Percentiles rank a stretch among this genome's conserved stretches.
phyloP scores from a whole-genome alignment of 2,797 vertebrate species.

The Myotis myotis region DNA sequence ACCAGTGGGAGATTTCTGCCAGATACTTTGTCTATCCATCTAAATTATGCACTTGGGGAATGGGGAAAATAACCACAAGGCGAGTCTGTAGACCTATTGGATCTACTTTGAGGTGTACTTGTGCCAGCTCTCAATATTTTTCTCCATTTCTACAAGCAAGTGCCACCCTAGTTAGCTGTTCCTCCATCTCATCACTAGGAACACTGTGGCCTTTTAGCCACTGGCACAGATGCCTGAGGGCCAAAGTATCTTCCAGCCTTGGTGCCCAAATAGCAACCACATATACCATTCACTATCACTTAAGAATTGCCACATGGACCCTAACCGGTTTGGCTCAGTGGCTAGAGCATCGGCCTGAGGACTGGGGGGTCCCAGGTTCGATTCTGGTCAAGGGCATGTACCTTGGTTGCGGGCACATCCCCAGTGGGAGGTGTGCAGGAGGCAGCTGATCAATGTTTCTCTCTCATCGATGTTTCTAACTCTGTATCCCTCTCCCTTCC shows the following conservation, averaged over 20 bases:
- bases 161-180: neutral
- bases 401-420: no score
- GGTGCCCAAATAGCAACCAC: neutral
- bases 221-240: neutral
- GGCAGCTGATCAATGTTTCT: no score
- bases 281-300: neutral
- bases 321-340: no score
- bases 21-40: neutral
- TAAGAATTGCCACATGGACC: neutral
- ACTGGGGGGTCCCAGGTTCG: no score
- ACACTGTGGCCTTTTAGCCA: neutral
- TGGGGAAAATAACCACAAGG: neutral
- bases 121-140: neutral
- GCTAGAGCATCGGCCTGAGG: no score
- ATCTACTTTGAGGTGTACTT: neutral
- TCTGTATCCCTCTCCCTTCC: no score
- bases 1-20: neutral
- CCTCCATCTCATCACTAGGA: neutral
- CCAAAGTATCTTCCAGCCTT: neutral
- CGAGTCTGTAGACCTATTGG: neutral
- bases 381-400: no score
- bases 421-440: no score
- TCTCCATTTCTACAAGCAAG: neutral
- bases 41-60: neutral
- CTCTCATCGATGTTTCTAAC: no score